Base-by-base conservation (phyloP, 2,113 vertebrate genomes). In the Nicator chloris region DNA sequence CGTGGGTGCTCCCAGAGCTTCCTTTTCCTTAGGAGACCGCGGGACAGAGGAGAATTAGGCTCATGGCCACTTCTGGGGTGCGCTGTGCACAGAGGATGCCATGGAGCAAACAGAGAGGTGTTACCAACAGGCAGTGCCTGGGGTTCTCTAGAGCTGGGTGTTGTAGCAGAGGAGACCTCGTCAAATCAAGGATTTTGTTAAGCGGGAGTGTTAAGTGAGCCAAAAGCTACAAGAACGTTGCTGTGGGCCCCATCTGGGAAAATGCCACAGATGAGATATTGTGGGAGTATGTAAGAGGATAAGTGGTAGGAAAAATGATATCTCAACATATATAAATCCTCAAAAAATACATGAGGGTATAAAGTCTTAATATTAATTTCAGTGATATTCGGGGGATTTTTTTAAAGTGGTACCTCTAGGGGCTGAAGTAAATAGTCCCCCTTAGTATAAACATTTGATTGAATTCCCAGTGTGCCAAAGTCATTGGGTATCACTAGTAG, bases 281-380 rank as follows among this genome's bases (percentile, higher is more conserved):
- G 94, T 95, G 95, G 95, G 92, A 96, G 95, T 92, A 94, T 94
- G 82, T 96, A 96, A 96, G 85, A 93, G 97, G 95, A 96, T 96
- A 96, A 94, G 82, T 84, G 95, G 95, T 95, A 97, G 93, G 93
- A 94, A 97, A 97, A 97, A 97, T 95, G 86, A 96, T 93, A 95
- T 96, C 94, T 96, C 94, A 97, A 95, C 86, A 94, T 95, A 94
- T 91, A 95, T 93, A 97, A 96, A 97, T 78, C 89, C 88, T 94
- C 82, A 93, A 95, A 96, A 96, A 97, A 96, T 96, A 94, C 96
- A 95, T 97, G 89, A 92, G 95, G 94, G 93, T 97, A 97, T 96
- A 95, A 90, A 96, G 92, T 59, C 95, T 96, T 96, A 95, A 97
- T 97, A 97, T 97, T 97, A 94, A 97, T 97, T 95, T 95, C 65